Evolutionary conservation across 2,797 vertebrate genomes (phyloP).

Genomic region (Pseudochaenichthys georgianus): DNA sequence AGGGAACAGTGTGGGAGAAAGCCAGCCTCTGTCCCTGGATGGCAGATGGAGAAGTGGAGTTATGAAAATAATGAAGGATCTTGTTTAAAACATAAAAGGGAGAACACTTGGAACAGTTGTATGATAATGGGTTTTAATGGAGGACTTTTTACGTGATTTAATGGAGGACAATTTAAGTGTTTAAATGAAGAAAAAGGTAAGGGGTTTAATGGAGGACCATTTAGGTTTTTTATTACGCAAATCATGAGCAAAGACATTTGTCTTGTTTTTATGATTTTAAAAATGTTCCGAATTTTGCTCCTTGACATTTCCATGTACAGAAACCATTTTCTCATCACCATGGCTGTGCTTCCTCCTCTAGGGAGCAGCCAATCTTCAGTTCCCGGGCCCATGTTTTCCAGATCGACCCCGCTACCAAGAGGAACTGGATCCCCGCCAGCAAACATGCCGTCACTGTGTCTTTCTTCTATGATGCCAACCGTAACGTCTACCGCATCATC

Average conservation of each 20-base stretch:
- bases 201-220: neutral
- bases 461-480: constrained; percentile 94
- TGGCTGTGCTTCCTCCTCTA: constrained; percentile 62
- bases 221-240: neutral
- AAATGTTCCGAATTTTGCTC: neutral
- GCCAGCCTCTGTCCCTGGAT: constrained; percentile 44
- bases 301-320: neutral
- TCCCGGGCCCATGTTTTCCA: constrained; percentile 97
- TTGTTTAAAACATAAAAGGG: constrained; percentile 1
- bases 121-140: neutral
- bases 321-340: neutral
- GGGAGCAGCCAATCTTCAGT: constrained; percentile 98
- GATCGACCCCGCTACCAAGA: constrained; percentile 94
- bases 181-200: no score
- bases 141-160: no score
- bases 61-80: constrained; percentile 1
- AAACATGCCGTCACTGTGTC: constrained; percentile 96
- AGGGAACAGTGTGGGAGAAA: constrained; percentile 28
- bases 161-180: no score
- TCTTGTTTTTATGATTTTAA: neutral
- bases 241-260: neutral
- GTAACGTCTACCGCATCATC: constrained; percentile 96
- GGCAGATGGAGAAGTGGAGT: constrained; percentile 12
- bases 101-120: neutral
- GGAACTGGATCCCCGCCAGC: constrained; percentile 98